These are phyloP conservation scores for Ceratosolen fusciceps DNA, from an alignment of 1,140 invertebrate genomes.

Conservation along the genomic window DNA sequence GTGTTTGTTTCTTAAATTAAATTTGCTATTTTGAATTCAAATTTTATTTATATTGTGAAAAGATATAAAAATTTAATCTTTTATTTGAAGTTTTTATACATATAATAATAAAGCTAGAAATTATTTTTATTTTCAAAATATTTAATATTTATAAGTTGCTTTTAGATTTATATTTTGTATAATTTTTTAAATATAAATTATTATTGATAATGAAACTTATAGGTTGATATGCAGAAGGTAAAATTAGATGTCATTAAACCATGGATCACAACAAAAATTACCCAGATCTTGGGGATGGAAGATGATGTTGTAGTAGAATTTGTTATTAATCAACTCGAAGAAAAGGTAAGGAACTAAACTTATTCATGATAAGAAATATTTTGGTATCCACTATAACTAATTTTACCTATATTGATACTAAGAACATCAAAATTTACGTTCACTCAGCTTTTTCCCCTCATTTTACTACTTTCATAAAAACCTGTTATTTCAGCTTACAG, in stretches of 20 bases:
- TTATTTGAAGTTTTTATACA: too few relatives aligned
- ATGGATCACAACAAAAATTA: constrained; percentile 98
- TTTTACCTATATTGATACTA: constrained; percentile 37
- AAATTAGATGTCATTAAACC: constrained; percentile 98
- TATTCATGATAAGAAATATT: constrained; percentile 40
- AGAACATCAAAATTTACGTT: constrained; percentile 57
- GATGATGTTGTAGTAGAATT: constrained; percentile 99
- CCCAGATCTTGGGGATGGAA: constrained; percentile 95
- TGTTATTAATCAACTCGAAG: constrained; percentile 98
- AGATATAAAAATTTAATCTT: too few relatives aligned
- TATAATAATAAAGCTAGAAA: too few relatives aligned
- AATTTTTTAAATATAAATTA: background rate
- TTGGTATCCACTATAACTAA: constrained; percentile 34
- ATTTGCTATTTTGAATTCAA: too few relatives aligned
- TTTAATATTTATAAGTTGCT: background rate
- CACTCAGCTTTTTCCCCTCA: constrained; percentile 73
- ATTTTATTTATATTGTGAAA: too few relatives aligned
- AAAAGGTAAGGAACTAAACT: constrained; percentile 78
- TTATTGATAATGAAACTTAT: constrained; percentile 52
- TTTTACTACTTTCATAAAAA: constrained; percentile 67
- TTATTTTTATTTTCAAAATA: background rate
- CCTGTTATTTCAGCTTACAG: constrained; percentile 69
- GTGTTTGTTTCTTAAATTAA: too few relatives aligned
- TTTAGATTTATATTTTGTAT: background rate
- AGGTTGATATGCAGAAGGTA: constrained; percentile 99